phyloP scores from a whole-genome alignment of 2,888 invertebrate genomes.

The Zhengitettix transpicula region DNA sequence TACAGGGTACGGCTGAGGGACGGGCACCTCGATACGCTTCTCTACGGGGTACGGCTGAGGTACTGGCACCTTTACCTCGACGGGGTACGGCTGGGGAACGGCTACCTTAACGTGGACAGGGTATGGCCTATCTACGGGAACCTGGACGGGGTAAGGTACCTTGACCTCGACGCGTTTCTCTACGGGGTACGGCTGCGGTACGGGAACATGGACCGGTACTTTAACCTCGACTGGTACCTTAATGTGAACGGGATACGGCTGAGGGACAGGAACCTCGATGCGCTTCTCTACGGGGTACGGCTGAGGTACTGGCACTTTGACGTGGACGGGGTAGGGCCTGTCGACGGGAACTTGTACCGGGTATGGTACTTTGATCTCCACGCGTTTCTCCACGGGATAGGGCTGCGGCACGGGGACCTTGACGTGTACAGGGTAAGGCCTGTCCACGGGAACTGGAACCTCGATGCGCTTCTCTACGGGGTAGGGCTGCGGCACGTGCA shows the following conservation, averaged over 20 bases:
- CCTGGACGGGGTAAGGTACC: neutral
- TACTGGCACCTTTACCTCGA: conserved; percentile 26
- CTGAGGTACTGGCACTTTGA: conserved; percentile 40
- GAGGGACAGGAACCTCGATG: conserved; percentile 38
- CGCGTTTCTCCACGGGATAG: neutral
- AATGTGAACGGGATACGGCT: conserved; percentile 35
- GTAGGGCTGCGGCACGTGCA: conserved; percentile 37
- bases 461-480: conserved; percentile 31
- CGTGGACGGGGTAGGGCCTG: conserved; percentile 17
- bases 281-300: conserved; percentile 29
- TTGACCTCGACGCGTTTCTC: conserved; percentile 22
- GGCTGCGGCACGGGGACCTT: neutral
- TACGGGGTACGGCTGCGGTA: conserved; percentile 30
- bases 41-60: conserved; percentile 21
- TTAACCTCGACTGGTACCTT: conserved; percentile 32
- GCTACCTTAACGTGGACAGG: conserved; percentile 20
- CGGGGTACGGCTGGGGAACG: conserved; percentile 1
- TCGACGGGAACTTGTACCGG: neutral
- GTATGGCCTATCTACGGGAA: conserved; percentile 15
- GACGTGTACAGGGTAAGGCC: neutral
- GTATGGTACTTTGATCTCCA: neutral
- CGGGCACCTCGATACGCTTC: conserved; percentile 22
- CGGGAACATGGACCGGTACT: conserved; percentile 42
- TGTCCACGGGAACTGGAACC: neutral
- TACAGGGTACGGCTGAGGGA: conserved; percentile 3